Evolutionary conservation across 2,888 invertebrate species (phyloP).

Genomic region (Trissonchulus latispiculum): DNA sequence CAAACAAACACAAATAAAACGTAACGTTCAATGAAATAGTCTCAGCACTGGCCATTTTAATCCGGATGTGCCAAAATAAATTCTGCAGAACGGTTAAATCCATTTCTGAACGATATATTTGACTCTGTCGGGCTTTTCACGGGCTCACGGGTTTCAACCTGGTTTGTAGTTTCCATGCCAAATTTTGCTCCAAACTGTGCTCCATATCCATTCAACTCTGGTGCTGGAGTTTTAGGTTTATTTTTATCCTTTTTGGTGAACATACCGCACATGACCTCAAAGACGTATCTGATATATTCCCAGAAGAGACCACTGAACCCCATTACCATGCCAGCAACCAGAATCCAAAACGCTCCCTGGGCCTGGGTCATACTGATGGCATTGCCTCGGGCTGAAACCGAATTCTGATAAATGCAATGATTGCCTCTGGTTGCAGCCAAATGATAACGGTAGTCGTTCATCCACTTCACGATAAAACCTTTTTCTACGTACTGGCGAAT

Average conservation of each 20-base stretch:
- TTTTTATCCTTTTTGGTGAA: neutral
- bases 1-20: no score
- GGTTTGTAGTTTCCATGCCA: no score
- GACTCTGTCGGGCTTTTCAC: no score
- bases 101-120: no score
- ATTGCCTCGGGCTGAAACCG: neutral
- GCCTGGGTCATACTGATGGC: conserved; percentile 31
- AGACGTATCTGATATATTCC: neutral
- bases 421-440: conserved; percentile 27
- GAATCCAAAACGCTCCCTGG: conserved; percentile 37
- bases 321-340: conserved; percentile 29
- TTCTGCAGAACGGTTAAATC: no score
- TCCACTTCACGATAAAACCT: conserved; percentile 38
- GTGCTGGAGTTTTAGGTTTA: no score
- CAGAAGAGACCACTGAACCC: conserved; percentile 18
- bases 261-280: neutral
- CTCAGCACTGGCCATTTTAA: no score
- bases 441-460: conserved; percentile 32
- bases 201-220: no score
- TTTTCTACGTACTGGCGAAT: conserved; percentile 35
- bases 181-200: no score
- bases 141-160: no score
- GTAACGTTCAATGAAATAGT: no score
- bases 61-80: no score
- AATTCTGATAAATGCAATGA: neutral